Evolutionary conservation across 2,113 vertebrate genomes (phyloP).

Genomic region (Ochotona princeps): DNA sequence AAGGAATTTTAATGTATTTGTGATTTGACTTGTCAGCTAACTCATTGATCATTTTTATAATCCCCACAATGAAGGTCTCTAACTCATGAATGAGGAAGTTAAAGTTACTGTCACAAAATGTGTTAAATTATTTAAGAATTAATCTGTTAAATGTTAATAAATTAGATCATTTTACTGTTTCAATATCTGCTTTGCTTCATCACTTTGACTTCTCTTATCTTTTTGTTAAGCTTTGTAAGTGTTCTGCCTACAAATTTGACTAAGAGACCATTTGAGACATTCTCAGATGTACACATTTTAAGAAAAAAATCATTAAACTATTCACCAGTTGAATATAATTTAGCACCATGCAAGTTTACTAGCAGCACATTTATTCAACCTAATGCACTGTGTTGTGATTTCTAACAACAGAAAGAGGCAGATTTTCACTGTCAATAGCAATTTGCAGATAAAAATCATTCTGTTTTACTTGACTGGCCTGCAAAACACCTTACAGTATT

Average conservation of each 20-base stretch:
- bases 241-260: constrained; percentile 59
- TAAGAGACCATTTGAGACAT: constrained; percentile 66
- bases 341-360: constrained; percentile 77
- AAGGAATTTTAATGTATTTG: constrained; percentile 72
- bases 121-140: constrained; percentile 71
- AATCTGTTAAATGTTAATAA: constrained; percentile 75
- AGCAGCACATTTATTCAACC: constrained; percentile 79
- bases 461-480: constrained; percentile 76
- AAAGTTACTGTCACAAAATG: constrained; percentile 60
- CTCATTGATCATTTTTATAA: constrained; percentile 77
- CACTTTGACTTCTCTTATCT: constrained; percentile 70
- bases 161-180: constrained; percentile 66
- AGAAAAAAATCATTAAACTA: constrained; percentile 70
- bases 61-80: constrained; percentile 56
- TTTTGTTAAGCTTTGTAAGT: constrained; percentile 62
- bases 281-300: constrained; percentile 52
- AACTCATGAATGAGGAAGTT: constrained; percentile 52
- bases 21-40: constrained; percentile 75
- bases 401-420: constrained; percentile 77
- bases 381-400: constrained; percentile 76
- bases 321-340: constrained; percentile 82
- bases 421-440: constrained; percentile 82
- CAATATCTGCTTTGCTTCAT: constrained; percentile 72
- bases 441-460: constrained; percentile 87
- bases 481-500: constrained; percentile 66